Percentiles rank a stretch among this genome's conserved stretches.
phyloP scores from a whole-genome alignment of 2,888 invertebrate genomes.

The Clitarchus hookeri region DNA sequence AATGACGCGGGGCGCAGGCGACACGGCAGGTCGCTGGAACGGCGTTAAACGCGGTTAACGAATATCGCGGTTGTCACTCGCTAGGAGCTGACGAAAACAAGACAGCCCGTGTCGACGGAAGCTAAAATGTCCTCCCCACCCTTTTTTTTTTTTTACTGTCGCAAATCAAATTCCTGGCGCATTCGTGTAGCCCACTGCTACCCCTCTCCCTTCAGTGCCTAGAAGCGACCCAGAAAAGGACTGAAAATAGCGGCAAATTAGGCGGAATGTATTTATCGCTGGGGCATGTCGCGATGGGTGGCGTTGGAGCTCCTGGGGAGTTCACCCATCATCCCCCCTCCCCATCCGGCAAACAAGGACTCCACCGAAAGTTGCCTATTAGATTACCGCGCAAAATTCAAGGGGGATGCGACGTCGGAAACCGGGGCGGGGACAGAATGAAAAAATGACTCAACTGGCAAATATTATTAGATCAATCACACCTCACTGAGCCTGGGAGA shows the following conservation, averaged over 20 bases:
- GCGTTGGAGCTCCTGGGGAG: background rate
- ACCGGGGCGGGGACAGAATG: background rate
- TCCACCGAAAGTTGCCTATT: background rate
- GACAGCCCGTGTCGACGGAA: background rate
- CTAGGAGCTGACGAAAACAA: conserved; percentile 4
- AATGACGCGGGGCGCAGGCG: background rate
- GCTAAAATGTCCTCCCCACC: background rate
- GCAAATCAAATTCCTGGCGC: background rate
- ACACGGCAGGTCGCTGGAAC: background rate
- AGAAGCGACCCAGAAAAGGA: background rate
- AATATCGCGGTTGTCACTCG: background rate
- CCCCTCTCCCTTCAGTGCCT: too few species aligned
- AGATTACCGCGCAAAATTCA: background rate
- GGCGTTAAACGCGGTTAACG: background rate
- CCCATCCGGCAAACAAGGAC: background rate
- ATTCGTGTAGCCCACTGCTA: background rate
- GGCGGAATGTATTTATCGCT: conserved; percentile 9
- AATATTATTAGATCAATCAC: conserved; percentile 6
- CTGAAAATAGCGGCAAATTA: background rate
- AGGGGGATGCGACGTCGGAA: conserved; percentile 1
- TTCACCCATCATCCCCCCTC: background rate
- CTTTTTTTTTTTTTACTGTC: background rate
- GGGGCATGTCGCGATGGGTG: background rate
- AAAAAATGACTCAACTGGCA: background rate
- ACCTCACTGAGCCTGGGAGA: background rate